Evolutionary conservation across 2,797 vertebrate genomes (phyloP).

Genomic region (Parauchenoglanis punctatus): DNA sequence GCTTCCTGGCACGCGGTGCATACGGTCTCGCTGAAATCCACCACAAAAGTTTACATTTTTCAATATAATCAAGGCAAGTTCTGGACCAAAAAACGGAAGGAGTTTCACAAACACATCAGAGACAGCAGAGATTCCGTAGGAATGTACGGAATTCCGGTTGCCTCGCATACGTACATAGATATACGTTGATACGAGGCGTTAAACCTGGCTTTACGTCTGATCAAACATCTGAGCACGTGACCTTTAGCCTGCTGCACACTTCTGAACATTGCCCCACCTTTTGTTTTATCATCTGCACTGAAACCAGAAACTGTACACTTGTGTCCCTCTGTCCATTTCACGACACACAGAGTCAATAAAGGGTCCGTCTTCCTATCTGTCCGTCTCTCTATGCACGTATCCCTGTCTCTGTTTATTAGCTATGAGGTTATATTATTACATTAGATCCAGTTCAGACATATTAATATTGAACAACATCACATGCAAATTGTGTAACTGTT

Average conservation of each 20-base stretch:
- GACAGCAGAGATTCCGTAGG: too few relatives aligned
- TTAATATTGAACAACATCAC: neutral
- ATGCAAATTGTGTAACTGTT: slow-evolving; percentile 5
- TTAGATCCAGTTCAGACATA: neutral
- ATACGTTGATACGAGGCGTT: too few relatives aligned
- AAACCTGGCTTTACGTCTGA: neutral
- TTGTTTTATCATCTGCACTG: neutral
- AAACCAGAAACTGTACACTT: neutral
- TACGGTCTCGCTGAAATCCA: too few relatives aligned
- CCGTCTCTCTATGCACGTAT: neutral
- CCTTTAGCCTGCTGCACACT: neutral
- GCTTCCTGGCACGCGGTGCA: too few relatives aligned
- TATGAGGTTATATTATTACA: neutral
- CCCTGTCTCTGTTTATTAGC: neutral
- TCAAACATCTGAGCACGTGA: neutral
- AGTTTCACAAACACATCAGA: too few relatives aligned
- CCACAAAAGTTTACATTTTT: too few relatives aligned
- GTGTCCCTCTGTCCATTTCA: neutral
- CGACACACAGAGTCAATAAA: neutral
- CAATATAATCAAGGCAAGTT: too few relatives aligned
- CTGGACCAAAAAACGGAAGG: too few relatives aligned
- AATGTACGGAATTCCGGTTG: too few relatives aligned
- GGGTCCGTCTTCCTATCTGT: neutral
- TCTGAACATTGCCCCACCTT: neutral
- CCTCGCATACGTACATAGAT: too few relatives aligned